A percentile compares a stretch with the other conserved stretches of the same genome.
phyloP scores from a whole-genome alignment of 2,797 vertebrate genomes.

The Thamnophis elegans region DNA sequence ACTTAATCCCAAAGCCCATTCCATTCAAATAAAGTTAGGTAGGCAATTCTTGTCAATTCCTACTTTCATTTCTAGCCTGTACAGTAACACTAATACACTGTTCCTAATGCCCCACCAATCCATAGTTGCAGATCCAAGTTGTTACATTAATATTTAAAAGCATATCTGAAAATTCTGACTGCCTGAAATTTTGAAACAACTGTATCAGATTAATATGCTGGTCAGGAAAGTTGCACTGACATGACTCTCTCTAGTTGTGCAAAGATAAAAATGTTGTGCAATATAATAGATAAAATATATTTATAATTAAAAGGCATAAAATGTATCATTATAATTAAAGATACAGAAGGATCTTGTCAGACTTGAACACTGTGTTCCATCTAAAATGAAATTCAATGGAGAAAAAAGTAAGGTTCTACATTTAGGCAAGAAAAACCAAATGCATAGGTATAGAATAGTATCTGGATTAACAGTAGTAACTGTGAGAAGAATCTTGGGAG shows the following conservation, averaged over 20 bases:
- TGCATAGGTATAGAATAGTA: neutral
- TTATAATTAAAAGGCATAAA: neutral
- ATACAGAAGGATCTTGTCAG: neutral
- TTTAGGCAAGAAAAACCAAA: neutral
- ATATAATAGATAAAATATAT: neutral
- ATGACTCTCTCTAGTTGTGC: neutral
- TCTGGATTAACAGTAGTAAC: neutral
- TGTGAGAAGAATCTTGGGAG: neutral
- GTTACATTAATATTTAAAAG: neutral
- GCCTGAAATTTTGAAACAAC: neutral
- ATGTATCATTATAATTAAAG: neutral
- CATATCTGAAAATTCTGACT: neutral
- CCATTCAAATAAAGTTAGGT: neutral
- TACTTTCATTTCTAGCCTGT: neutral
- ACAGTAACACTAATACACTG: too few relatives aligned
- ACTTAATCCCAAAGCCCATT: neutral
- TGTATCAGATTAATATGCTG: neutral
- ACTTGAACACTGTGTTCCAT: neutral
- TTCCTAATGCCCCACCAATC: neutral
- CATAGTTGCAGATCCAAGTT: neutral
- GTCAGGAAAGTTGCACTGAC: neutral
- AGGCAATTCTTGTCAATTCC: neutral
- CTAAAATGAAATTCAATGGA: neutral
- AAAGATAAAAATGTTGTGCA: neutral
- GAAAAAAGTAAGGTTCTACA: neutral